phyloP scores from a whole-genome alignment of 1,140 invertebrate species.

The Mesaphorura yosii region DNA sequence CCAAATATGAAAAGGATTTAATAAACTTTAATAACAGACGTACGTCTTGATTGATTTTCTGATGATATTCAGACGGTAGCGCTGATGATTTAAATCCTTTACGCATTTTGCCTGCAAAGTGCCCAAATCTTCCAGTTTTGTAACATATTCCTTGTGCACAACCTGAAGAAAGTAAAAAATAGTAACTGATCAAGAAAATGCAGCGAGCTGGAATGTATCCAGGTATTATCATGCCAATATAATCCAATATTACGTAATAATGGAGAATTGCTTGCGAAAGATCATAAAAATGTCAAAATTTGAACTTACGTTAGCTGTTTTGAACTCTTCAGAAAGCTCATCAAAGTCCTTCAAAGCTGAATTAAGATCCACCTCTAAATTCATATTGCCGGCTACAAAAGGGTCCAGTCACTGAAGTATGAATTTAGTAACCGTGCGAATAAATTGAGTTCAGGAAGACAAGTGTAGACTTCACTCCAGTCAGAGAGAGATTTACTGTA shows the following conservation, averaged over 20 bases:
- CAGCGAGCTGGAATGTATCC: too few relatives aligned
- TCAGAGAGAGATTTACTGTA: too few relatives aligned
- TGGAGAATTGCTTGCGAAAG: neutral
- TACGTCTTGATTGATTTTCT: constrained; percentile 65
- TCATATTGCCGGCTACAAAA: too few relatives aligned
- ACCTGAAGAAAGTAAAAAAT: constrained; percentile 43
- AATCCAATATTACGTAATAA: neutral
- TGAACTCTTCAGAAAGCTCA: constrained; percentile 61
- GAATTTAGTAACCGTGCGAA: too few relatives aligned
- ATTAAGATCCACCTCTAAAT: constrained; percentile 37
- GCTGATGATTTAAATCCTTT: constrained; percentile 75
- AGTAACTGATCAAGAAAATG: constrained; percentile 4
- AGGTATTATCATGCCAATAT: too few relatives aligned
- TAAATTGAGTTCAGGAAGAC: too few relatives aligned
- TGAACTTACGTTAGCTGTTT: constrained; percentile 53
- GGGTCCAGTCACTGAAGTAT: too few relatives aligned
- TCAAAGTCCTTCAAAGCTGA: constrained; percentile 63
- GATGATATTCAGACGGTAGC: constrained; percentile 74
- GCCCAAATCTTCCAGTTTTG: constrained; percentile 68
- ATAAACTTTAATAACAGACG: constrained; percentile 1
- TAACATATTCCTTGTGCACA: constrained; percentile 66
- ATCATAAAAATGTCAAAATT: neutral
- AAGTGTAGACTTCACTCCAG: too few relatives aligned
- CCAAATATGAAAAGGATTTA: neutral
- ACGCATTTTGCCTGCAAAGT: constrained; percentile 76